Evolutionary conservation across 2,797 vertebrate species (phyloP).

Genomic region (Scleropages formosus): DNA sequence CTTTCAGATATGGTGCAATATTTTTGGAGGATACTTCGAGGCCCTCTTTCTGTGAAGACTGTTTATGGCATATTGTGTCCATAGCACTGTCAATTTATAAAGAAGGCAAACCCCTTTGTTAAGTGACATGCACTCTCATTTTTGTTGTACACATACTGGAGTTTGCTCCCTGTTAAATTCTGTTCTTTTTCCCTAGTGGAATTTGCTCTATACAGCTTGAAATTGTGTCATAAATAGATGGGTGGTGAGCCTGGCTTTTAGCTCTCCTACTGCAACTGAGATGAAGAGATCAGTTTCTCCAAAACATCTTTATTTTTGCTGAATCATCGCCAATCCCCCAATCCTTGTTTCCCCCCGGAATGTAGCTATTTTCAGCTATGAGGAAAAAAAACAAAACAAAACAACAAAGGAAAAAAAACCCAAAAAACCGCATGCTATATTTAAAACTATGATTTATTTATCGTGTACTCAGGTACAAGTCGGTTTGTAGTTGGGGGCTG

Average conservation of each 20-base stretch:
- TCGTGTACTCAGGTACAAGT: conserved; percentile 42
- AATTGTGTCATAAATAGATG: conserved; percentile 43
- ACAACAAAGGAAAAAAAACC: no score
- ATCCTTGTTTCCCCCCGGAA: conserved; percentile 43
- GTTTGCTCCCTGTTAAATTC: background rate
- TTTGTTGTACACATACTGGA: background rate
- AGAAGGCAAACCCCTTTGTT: no score
- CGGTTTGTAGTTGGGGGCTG: conserved; percentile 36
- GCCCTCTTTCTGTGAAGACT: no score
- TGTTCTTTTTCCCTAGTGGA: background rate
- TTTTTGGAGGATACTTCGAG: no score
- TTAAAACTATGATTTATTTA: conserved; percentile 38
- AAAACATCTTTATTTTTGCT: conserved; percentile 49
- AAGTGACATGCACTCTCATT: no score
- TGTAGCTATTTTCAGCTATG: conserved; percentile 43
- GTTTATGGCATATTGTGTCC: no score
- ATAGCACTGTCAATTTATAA: no score
- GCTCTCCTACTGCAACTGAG: conserved; percentile 32
- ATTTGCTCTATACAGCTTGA: conserved; percentile 43
- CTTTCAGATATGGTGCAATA: no score
- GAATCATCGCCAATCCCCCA: conserved; percentile 46
- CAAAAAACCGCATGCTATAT: conserved; percentile 34
- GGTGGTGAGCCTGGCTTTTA: conserved; percentile 39
- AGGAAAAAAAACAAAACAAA: conserved; percentile 34
- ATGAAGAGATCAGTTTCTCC: conserved; percentile 61